Base-by-base conservation (phyloP, 2,888 invertebrate species). In the Metacarcinus magister region DNA sequence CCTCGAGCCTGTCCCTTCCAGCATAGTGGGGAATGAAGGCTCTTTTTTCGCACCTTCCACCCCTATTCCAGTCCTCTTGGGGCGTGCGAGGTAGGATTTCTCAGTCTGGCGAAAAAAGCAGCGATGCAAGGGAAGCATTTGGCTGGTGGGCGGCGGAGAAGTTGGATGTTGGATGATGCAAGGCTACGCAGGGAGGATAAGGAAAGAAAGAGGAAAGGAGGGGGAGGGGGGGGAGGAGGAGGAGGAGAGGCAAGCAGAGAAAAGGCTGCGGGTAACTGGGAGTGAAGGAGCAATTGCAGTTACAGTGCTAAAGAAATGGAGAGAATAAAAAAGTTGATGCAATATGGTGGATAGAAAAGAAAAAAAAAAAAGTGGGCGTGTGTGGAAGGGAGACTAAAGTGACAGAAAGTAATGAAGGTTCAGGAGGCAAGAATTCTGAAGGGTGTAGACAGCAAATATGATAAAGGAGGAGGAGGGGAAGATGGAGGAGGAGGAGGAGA, bases 171-270 rank as follows among this genome's bases (percentile, higher is more conserved):
- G n/a, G n/a, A 7, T 67, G 67, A 67, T 67, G 23, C n/a, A 23
- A 23, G 67, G n/a, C 23, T 67, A 67, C 67, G 67, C n/a, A 82
- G 82, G 82, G 32, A 82, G 82, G 82, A 67, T 67, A 67, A 82
- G 82, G 82, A 32, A 67, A 54, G 28, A 32, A 10, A 10, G 16
- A 82, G 10, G 16, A 32, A 32, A 32, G 32, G 13, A 82, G 32
- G 32, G 7, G 0, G 32, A 32, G 7, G 28, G 28, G 32, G 23
- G 32, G 67, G 67, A n/a, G 67, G n/a, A 67, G n/a, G n/a, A 67
- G n/a, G 67, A 67, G 67, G 67, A 67, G 67, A 67, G 67, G 67
- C 67, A 67, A n/a, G 67, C n/a, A 67, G 67, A n/a, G 67, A 67
- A 67, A 67, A 67, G 16, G n/a, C 67, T 67, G n/a, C n/a, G 67